Evolutionary conservation across 1,140 invertebrate genomes (phyloP).

Genomic region (Heliconius hewitsoni): DNA sequence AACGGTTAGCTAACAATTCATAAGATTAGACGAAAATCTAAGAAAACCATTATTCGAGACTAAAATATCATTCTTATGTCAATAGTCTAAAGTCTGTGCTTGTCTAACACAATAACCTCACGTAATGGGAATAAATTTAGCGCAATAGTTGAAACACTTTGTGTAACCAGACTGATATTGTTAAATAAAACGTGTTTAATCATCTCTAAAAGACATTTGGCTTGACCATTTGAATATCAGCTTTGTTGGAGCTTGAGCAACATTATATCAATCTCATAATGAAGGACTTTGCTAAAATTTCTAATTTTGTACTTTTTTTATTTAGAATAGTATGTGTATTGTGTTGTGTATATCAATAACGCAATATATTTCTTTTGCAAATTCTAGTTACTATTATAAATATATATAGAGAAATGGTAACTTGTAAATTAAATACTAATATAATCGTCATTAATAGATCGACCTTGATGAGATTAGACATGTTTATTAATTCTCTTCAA

Average conservation of each 20-base stretch:
- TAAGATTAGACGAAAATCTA: not conserved
- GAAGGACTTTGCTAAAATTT: conserved; percentile 8
- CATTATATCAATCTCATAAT: not conserved
- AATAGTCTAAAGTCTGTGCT: not conserved
- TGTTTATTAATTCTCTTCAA: not conserved
- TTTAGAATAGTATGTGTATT: not conserved
- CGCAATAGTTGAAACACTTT: conserved; percentile 27
- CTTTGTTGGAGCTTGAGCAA: conserved; percentile 6
- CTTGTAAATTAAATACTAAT: not conserved
- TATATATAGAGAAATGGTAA: not conserved
- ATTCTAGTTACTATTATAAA: not conserved
- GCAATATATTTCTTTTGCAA: not conserved
- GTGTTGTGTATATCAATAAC: not conserved
- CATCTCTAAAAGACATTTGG: conserved; percentile 22
- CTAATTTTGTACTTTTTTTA: not conserved
- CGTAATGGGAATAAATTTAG: conserved; percentile 23
- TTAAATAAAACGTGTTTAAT: conserved; percentile 32
- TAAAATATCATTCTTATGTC: conserved; percentile 6
- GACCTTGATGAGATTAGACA: not conserved
- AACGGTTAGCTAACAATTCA: not conserved
- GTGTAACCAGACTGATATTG: conserved; percentile 25
- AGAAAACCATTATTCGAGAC: not conserved
- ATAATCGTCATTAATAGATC: too few species aligned
- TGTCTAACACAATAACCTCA: conserved; percentile 13
- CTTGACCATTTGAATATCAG: conserved; percentile 11